Conservation (phyloP, 2,888 invertebrate genomes). For the Iselma pallidipennis region DNA sequence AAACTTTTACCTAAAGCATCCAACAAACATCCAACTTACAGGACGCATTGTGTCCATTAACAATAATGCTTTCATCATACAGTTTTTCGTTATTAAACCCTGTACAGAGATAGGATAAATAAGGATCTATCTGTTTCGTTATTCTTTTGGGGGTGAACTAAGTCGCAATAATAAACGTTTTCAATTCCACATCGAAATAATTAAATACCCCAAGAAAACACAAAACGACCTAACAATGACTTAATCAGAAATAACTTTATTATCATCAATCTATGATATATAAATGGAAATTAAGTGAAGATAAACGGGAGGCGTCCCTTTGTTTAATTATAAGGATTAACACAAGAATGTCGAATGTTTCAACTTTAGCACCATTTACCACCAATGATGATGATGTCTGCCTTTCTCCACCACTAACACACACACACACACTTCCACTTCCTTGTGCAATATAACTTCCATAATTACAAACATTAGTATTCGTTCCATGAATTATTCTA, state of each 20-base stretch:
- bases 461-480: constrained; percentile 5
- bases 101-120: too few species aligned
- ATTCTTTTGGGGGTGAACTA: neutral
- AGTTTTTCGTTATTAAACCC: too few species aligned
- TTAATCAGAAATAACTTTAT: too few species aligned
- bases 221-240: neutral
- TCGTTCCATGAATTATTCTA: constrained; percentile 12
- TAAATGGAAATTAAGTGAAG: neutral
- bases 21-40: neutral
- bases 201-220: neutral
- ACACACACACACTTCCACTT: neutral
- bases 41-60: neutral
- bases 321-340: neutral
- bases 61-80: neutral
- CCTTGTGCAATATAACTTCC: neutral
- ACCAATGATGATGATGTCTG: too few species aligned
- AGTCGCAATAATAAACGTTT: neutral
- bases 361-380: neutral
- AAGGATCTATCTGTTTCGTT: too few species aligned
- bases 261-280: neutral
- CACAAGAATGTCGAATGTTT: neutral
- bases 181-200: too few species aligned
- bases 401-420: too few species aligned
- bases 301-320: neutral
- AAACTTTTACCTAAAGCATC: neutral